phyloP scores from a whole-genome alignment of 2,797 vertebrate genomes.

The Miichthys miiuy region DNA sequence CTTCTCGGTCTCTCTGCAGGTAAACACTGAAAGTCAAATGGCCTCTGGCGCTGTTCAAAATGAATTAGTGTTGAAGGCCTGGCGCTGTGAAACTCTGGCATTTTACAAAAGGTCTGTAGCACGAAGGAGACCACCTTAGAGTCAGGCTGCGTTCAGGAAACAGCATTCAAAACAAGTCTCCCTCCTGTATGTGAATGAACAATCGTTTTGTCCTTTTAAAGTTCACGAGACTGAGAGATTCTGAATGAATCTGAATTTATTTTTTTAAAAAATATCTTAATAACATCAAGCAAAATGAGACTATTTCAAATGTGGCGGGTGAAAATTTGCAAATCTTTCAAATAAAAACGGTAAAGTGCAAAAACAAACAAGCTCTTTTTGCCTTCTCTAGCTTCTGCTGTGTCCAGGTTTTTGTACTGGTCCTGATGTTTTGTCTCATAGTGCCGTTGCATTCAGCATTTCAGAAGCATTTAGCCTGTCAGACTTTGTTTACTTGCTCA shows the following conservation, averaged over 20 bases:
- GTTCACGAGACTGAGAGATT: slow-evolving; percentile 22
- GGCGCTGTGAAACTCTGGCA: slow-evolving; percentile 77
- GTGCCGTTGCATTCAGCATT: too few species aligned
- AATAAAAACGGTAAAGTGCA: too few species aligned
- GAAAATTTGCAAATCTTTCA: too few species aligned
- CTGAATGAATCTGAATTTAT: too few species aligned
- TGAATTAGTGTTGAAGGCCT: slow-evolving; percentile 68
- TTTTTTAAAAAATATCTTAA: too few species aligned
- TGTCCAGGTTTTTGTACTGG: too few species aligned
- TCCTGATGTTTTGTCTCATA: too few species aligned
- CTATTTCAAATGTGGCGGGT: not conserved
- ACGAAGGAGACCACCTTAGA: slow-evolving; percentile 59
- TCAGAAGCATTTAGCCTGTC: too few species aligned
- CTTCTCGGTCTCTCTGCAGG: slow-evolving; percentile 38
- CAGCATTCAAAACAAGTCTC: slow-evolving; percentile 34
- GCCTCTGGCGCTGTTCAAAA: slow-evolving; percentile 74
- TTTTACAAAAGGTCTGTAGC: slow-evolving; percentile 81
- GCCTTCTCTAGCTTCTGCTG: too few species aligned
- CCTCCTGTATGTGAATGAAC: slow-evolving; percentile 19
- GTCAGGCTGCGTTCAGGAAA: slow-evolving; percentile 41
- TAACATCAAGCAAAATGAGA: too few species aligned
- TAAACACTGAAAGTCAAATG: slow-evolving; percentile 69
- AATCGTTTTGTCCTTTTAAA: slow-evolving; percentile 22
- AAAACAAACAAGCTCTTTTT: too few species aligned
- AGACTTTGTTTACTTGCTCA: too few species aligned